These are phyloP conservation scores for Oncorhynchus mykiss DNA, from an alignment of 2,113 vertebrate genomes.

Conservation along the genomic window DNA sequence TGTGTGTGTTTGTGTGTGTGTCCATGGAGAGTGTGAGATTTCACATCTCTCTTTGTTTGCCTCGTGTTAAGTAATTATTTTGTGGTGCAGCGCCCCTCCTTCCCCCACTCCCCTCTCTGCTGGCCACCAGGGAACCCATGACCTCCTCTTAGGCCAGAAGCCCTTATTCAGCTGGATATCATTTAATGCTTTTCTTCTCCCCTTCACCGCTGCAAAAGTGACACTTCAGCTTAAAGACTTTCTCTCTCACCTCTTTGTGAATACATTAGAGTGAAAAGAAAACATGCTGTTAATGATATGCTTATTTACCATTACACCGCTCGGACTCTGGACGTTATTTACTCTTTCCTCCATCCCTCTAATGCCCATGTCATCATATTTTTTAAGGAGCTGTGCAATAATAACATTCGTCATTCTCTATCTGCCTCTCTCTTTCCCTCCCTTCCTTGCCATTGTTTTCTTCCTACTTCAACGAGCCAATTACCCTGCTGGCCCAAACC, in stretches of 20 bases:
- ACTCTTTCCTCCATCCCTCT: constrained; percentile 10
- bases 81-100: constrained; percentile 69
- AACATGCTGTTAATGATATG: constrained; percentile 77
- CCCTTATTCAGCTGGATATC: constrained; percentile 78
- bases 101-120: constrained; percentile 71
- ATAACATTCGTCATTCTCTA: constrained; percentile 45
- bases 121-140: constrained; percentile 48
- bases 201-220: constrained; percentile 41
- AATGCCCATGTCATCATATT: constrained; percentile 62
- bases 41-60: constrained; percentile 82
- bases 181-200: constrained; percentile 42
- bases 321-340: constrained; percentile 43
- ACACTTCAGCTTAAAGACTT: constrained; percentile 74
- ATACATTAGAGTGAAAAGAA: constrained; percentile 67
- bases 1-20: constrained; percentile 4
- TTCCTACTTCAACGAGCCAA: constrained; percentile 50
- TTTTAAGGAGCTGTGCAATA: constrained; percentile 47
- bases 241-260: constrained; percentile 36
- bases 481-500: constrained; percentile 63
- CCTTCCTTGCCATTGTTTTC: background rate
- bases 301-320: constrained; percentile 69
- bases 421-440: background rate
- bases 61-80: constrained; percentile 87
- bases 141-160: constrained; percentile 67
- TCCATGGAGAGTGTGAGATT: constrained; percentile 50